These are phyloP conservation scores for Macaria liturata DNA, from an alignment of 2,888 invertebrate genomes.

Conservation along the genomic window DNA sequence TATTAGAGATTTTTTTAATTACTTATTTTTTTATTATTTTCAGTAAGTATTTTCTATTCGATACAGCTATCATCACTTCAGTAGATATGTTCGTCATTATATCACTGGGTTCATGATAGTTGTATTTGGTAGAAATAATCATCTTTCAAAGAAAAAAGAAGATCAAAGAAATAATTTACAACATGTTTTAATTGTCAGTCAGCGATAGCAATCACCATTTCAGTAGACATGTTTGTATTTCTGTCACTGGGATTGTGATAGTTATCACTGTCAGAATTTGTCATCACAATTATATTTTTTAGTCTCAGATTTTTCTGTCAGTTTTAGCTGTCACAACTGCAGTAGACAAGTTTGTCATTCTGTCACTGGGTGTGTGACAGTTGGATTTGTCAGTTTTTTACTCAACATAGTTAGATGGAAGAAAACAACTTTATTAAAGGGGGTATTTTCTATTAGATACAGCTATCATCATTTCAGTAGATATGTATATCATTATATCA, in stretches of 20 bases:
- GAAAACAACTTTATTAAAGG: no score
- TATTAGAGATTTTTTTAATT: no score
- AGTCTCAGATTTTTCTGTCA: background rate
- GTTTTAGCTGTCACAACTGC: conserved; percentile 16
- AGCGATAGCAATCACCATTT: no score
- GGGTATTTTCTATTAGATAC: no score
- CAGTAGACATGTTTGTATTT: background rate
- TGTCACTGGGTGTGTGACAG: conserved; percentile 23
- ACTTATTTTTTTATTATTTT: no score
- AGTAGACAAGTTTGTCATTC: conserved; percentile 21
- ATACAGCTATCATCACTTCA: conserved; percentile 18
- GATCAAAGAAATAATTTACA: background rate
- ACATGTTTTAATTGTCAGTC: no score
- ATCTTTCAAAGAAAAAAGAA: background rate
- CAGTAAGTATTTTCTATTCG: background rate
- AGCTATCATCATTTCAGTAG: conserved; percentile 19
- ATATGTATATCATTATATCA: conserved; percentile 20
- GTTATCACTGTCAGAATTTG: background rate
- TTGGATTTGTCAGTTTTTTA: conserved; percentile 5
- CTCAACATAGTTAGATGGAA: no score
- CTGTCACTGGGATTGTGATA: conserved; percentile 11
- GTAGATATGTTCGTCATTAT: conserved; percentile 21
- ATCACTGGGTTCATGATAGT: conserved; percentile 22
- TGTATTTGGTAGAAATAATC: background rate
- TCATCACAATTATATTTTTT: no score